Evolutionary conservation across 2,113 vertebrate species (phyloP).

Genomic region (Calidris pygmaea): DNA sequence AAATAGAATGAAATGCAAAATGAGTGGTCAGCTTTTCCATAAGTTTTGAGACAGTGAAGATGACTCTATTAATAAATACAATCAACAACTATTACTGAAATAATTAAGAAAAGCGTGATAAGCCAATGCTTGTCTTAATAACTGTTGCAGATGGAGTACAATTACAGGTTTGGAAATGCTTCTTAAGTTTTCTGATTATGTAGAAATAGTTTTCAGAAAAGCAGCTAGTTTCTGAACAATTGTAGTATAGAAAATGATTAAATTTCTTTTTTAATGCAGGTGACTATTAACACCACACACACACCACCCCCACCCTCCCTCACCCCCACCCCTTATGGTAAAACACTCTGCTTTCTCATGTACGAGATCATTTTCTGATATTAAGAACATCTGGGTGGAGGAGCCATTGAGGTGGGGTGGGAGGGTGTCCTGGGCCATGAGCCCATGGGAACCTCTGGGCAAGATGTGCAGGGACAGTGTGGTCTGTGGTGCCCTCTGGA

Average conservation of each 20-base stretch:
- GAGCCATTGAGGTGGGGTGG: fast-evolving
- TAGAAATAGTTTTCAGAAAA: not conserved
- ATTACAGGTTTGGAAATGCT: not conserved
- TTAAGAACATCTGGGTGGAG: not conserved
- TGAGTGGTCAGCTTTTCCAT: not conserved
- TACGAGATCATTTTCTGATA: not conserved
- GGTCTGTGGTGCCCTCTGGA: not conserved
- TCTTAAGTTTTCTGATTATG: not conserved
- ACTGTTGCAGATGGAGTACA: not conserved
- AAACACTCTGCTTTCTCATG: not conserved
- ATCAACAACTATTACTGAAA: not conserved
- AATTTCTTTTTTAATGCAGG: not conserved
- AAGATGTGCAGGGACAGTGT: not conserved
- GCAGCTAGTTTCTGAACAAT: not conserved
- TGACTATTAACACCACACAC: no score
- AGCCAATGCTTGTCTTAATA: not conserved
- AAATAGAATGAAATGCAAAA: not conserved
- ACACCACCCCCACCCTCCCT: no score
- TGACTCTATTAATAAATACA: not conserved
- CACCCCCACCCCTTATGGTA: not conserved
- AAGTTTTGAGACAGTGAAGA: not conserved
- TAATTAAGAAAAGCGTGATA: not conserved
- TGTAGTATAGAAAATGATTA: not conserved
- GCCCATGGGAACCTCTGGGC: fast-evolving
- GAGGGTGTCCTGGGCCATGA: not conserved